Evolutionary conservation across 2,797 vertebrate species (phyloP).

Genomic region (Amblyraja radiata): DNA sequence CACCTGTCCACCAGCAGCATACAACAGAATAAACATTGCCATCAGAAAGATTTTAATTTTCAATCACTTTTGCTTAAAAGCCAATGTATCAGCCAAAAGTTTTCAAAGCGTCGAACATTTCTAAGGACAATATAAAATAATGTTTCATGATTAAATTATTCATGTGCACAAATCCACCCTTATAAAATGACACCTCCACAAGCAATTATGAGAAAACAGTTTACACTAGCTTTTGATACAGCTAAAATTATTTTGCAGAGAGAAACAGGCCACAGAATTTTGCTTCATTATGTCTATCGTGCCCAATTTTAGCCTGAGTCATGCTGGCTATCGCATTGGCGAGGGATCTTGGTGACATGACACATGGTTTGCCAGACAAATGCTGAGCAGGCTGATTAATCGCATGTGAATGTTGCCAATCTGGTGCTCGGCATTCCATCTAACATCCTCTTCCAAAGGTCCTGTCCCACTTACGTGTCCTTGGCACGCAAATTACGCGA

Average conservation of each 20-base stretch:
- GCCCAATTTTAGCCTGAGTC: too few relatives aligned
- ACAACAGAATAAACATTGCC: background rate
- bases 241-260: background rate
- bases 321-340: too few relatives aligned
- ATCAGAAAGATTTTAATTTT: background rate
- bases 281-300: too few relatives aligned
- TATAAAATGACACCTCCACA: background rate
- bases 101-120: background rate
- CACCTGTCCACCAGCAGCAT: background rate
- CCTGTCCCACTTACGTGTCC: too few relatives aligned
- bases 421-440: too few relatives aligned
- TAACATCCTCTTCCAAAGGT: too few relatives aligned
- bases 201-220: background rate
- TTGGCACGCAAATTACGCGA: too few relatives aligned
- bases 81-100: background rate
- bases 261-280: too few relatives aligned
- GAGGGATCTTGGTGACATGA: too few relatives aligned
- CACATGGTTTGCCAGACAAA: too few relatives aligned
- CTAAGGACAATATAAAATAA: background rate
- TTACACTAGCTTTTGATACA: background rate
- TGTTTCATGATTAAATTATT: background rate
- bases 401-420: too few relatives aligned
- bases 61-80: background rate
- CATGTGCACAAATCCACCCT: background rate
- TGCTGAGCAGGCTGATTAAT: too few relatives aligned